Base-by-base conservation (phyloP, 2,113 vertebrate genomes). In the Tenrec ecaudatus region DNA sequence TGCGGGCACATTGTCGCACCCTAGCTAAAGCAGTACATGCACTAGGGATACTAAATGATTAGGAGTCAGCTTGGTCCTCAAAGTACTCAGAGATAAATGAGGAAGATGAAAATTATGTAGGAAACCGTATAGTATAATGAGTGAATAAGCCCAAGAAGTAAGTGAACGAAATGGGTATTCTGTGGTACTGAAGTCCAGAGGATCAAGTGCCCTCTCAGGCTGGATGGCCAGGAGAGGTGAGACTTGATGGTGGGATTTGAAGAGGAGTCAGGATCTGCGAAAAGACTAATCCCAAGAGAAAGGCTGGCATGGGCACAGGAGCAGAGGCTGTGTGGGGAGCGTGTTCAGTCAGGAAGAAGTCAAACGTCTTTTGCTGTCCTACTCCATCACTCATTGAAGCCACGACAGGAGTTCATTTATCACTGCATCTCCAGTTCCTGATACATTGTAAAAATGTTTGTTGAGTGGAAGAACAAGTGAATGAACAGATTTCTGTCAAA, bases 391-490 rank as follows among this genome's bases (percentile, higher is more conserved):
- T 76, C 58, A 43, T 75, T 62, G 36, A 68, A 60, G 47, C 47
- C 47, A 53, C 12, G 47, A 53, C 47, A 53, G 38, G 38, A 23
- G 33, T 14, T 69, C 71, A 66, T 43, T 87, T n/a, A 71, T 68
- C 20, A 43, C 16, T 36, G 7, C 27, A 12, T 95, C 91, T 86
- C 57, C 7, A 43, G 22, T 43, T 16, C 36, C 38, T 82, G 84
- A 57, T 25, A 40, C 1, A 4, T 36, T 15, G 0, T 19, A 83
- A 53, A 92, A 76, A 40, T 83, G 89, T 64, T 81, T 92, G 81
- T n/a, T 79, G 57, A 90, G 58, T 47, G 69, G 91, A 10, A 64
- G 57, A 89, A 89, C 27, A 95, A 96, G 77, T 77, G 33, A 9
- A 71, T 29, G 14, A 79, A 71, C 14, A 82, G 27, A 29, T 90